Conservation (phyloP, 1,140 invertebrate genomes). For the Trichogramma pretiosum region DNA sequence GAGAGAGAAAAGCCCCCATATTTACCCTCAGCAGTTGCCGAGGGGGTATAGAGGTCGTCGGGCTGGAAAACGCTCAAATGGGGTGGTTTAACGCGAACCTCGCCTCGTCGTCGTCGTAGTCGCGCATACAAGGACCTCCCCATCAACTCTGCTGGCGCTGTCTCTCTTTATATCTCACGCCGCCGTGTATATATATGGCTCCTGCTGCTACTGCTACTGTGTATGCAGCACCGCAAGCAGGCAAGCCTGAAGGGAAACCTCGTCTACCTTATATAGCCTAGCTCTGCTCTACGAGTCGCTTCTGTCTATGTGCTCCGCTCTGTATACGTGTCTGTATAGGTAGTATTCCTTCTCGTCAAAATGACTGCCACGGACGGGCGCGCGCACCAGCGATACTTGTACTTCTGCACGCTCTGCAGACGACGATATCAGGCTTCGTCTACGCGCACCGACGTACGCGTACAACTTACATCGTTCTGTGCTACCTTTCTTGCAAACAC, state of each 20-base stretch:
- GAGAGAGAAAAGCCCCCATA: constrained; percentile 35
- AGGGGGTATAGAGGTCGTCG: constrained; percentile 34
- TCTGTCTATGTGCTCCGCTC: too few relatives aligned
- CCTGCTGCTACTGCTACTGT: too few relatives aligned
- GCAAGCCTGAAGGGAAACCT: not conserved
- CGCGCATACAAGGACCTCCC: constrained; percentile 10
- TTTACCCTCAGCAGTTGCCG: constrained; percentile 38
- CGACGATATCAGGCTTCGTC: too few relatives aligned
- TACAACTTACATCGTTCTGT: too few relatives aligned
- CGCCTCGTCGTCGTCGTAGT: constrained; percentile 20
- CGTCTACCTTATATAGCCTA: not conserved
- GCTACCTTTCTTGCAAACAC: too few relatives aligned
- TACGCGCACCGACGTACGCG: too few relatives aligned
- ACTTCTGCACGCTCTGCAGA: too few relatives aligned
- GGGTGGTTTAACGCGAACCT: constrained; percentile 47
- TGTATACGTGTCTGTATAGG: too few relatives aligned
- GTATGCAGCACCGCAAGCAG: too few relatives aligned
- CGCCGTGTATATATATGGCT: constrained; percentile 1
- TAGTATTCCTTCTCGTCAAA: too few relatives aligned
- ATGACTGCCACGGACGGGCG: too few relatives aligned
- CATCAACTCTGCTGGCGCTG: constrained; percentile 3
- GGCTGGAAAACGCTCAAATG: constrained; percentile 48
- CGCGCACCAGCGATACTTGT: too few relatives aligned
- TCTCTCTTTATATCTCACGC: not conserved
- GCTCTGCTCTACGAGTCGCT: not conserved